Conservation (phyloP, 1,140 invertebrate genomes). For the Aphelenchoides avenae region DNA sequence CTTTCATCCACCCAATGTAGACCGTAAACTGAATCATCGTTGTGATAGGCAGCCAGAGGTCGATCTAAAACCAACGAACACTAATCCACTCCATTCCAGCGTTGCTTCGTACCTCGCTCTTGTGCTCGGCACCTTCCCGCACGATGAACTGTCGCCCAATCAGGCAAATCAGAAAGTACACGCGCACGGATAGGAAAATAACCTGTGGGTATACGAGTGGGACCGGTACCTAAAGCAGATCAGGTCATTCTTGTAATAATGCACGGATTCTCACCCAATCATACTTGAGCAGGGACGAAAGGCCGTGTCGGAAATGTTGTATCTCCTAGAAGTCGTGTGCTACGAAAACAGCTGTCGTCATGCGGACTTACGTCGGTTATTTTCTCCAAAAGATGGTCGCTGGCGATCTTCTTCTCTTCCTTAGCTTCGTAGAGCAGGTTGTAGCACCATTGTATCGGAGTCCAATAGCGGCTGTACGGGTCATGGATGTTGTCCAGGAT, state of each 20-base stretch:
- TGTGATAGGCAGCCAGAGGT: conserved; percentile 47
- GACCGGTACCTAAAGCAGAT: conserved; percentile 37
- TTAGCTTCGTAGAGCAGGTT: conserved; percentile 39
- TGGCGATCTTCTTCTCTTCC: conserved; percentile 47
- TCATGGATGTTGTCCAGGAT: conserved; percentile 40
- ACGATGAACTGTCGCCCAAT: conserved; percentile 46
- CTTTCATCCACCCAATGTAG: conserved; percentile 59
- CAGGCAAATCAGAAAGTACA: conserved; percentile 56
- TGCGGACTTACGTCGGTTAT: conserved; percentile 31
- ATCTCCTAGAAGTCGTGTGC: conserved; percentile 44
- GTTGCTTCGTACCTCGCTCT: conserved; percentile 24
- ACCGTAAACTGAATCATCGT: conserved; percentile 54
- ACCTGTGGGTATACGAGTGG: conserved; percentile 56
- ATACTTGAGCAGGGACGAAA: conserved; percentile 48
- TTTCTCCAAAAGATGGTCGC: conserved; percentile 43
- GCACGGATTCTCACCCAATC: conserved; percentile 53
- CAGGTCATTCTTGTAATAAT: conserved; percentile 1
- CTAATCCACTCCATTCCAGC: too few species aligned
- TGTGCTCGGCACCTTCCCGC: conserved; percentile 20
- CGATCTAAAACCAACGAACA: conserved; percentile 49
- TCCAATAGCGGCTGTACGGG: conserved; percentile 51
- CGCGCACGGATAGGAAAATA: conserved; percentile 51
- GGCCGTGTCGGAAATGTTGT: conserved; percentile 38
- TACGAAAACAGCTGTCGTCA: conserved; percentile 10
- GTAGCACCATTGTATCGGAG: conserved; percentile 52